phyloP scores from a whole-genome alignment of 2,113 vertebrate genomes.

The Pedetes capensis region DNA sequence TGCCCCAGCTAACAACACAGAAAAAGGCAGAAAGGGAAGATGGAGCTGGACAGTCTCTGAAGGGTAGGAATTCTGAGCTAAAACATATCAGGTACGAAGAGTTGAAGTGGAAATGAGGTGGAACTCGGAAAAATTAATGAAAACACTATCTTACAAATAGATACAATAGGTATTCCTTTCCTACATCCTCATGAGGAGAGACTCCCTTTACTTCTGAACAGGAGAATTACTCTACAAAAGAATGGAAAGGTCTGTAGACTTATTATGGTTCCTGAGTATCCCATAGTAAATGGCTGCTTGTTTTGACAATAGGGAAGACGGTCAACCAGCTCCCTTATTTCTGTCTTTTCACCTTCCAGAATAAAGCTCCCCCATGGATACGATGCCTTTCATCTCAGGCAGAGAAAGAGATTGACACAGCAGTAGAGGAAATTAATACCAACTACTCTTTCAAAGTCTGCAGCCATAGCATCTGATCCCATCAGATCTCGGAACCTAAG shows the following conservation, averaged over 20 bases:
- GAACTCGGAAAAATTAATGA: background rate
- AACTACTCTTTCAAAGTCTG: too few relatives aligned
- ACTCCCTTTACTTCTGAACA: background rate
- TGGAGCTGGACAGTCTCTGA: background rate
- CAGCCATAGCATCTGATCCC: too few relatives aligned
- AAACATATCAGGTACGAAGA: background rate
- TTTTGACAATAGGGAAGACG: background rate
- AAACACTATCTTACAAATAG: background rate
- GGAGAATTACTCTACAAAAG: background rate
- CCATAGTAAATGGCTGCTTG: background rate
- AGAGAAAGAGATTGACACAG: background rate
- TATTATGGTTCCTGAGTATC: background rate
- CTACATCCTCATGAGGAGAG: background rate
- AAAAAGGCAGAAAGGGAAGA: background rate
- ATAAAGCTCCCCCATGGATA: background rate
- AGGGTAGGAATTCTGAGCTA: background rate
- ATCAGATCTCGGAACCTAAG: too few relatives aligned
- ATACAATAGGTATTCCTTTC: background rate
- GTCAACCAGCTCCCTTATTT: constrained; percentile 17
- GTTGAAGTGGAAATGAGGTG: background rate
- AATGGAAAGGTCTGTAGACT: background rate
- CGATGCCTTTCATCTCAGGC: background rate
- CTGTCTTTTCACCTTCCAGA: background rate
- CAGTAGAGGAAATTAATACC: constrained; percentile 15
- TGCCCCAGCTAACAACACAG: background rate